Evolutionary conservation across 2,797 vertebrate genomes (phyloP), one percentile per base, ranked within the genome.

Genomic region (Paguma larvata): DNA sequence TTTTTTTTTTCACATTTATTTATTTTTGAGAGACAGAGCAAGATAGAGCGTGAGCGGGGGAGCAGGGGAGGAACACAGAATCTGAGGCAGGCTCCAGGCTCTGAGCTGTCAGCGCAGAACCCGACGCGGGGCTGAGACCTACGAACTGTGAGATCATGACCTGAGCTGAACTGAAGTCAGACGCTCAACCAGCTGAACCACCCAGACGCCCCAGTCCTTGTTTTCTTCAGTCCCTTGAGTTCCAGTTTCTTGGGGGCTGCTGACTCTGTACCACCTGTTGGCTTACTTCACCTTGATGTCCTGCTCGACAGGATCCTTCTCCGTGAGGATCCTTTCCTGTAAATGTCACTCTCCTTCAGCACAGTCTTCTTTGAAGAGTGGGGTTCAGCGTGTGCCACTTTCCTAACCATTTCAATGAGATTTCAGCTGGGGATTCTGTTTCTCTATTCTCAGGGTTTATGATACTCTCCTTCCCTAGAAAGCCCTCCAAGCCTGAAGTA

Each of bases 141-240:
- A 8, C 8, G 21, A 10, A 59, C 56, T 23, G 56, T 56, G 56
- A 59, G 56, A 59, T 23, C 56, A 23, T 9, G 56, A 59, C 56
- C 56, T 59, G 56, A 9, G 21, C 56, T 7, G 3, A 59, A 59
- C 56, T 7, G 3, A 59, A 59, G 21, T 59, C 21, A 2, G 21
- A 9, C 8, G 19, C 21, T 59, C 23, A 59, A 59, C 19, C 2
- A 8, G 10, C 21, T 23, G 21, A 59, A 21, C 56, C 56, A 59
- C 56, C 21, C 19, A 59, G 56, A 21, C 3, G 1, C 8, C 56
- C 7, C 8, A 6, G 3, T 23, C 19, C 1, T 3, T 4, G 0
- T 32, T 83, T 48, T 3, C 80, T 41, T 67, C 1, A 1, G 25
- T 32, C 19, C 15, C 18, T 62, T 59, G 10, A 9, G 34, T 14